Evolutionary conservation across 2,888 invertebrate species (phyloP).

Genomic region (Euzophera pinguis): DNA sequence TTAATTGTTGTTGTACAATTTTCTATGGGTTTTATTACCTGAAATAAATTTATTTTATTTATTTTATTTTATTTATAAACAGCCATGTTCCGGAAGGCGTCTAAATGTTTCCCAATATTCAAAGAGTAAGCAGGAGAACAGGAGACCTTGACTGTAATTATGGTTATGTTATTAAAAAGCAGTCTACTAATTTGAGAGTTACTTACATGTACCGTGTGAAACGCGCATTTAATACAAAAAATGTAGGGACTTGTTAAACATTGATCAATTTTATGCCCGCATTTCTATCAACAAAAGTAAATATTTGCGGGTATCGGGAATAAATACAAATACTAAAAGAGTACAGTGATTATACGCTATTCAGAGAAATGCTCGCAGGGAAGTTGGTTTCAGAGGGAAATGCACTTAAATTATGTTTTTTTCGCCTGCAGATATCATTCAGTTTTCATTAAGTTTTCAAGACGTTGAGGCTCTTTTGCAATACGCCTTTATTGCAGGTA

Average conservation of each 20-base stretch:
- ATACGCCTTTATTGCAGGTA: conserved; percentile 18
- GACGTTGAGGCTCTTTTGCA: conserved; percentile 16
- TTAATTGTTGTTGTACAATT: too few relatives aligned
- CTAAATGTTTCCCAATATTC: too few relatives aligned
- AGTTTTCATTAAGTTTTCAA: conserved; percentile 29
- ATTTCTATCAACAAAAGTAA: not conserved
- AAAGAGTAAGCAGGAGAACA: too few relatives aligned
- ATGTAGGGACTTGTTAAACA: not conserved
- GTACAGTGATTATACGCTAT: conserved; percentile 11
- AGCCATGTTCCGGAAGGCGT: too few relatives aligned
- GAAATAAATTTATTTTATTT: too few relatives aligned
- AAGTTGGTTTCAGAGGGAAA: conserved; percentile 22
- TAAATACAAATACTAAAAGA: conserved; percentile 9
- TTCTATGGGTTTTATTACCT: too few relatives aligned
- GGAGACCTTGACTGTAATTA: too few relatives aligned
- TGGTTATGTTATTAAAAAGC: too few relatives aligned
- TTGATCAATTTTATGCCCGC: not conserved
- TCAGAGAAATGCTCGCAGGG: conserved; percentile 22
- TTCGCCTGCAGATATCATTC: conserved; percentile 23
- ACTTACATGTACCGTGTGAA: too few relatives aligned
- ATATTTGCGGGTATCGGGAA: not conserved
- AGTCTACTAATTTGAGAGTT: too few relatives aligned
- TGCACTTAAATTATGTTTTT: conserved; percentile 26
- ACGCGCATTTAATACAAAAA: not conserved
- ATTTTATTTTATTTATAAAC: too few relatives aligned